Base-by-base conservation (phyloP, 1,140 invertebrate genomes). In the Ips typographus region DNA sequence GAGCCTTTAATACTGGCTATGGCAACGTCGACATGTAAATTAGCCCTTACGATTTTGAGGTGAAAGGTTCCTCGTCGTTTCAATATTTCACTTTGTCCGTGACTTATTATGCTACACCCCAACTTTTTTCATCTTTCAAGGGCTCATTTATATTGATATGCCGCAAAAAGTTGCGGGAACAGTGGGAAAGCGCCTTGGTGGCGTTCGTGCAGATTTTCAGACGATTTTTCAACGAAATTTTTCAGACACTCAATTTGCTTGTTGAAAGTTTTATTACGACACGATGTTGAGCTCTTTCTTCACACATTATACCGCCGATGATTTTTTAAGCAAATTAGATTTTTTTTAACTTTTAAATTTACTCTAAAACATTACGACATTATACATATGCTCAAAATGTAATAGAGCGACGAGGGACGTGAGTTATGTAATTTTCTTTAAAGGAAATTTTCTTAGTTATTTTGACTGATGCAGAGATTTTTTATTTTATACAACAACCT, bases 251-350 rank as follows among this genome's bases (percentile, higher is more conserved):
- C 61, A 63, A 63, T 63, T 63, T 63, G 61, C 40, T 44, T 38
- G 61, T 63, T 39, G 47, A 63, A 63, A 63, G 61, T 63, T 63
- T 63, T 63, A 63, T 63, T 63, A 63, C 61, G 37, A 63, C 61
- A 63, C 61, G 61, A 42, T 63, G 47, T 63, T 52, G 40, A 63
- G 40, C 61, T 44, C 59, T 47, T 47, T 43, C 22, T 22, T 22
- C 22, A 22, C 22, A 22, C 22, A 22, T 22, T 22, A 22, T 22
- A 22, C 22, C 22, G 22, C 22, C 22, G 22, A 22, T 22, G 22
- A 22, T 22, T 22, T 22, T 22, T 22, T 22, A 22, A 22, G 22
- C 22, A 22, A 22, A 22, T 22, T 22, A 22, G 22, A 22, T 0
- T 22, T 22, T 22, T 22, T 22, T 22, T 22, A 22, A 22, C 22